Conservation (phyloP, 2,888 invertebrate genomes). For the Deilephila elpenor region DNA sequence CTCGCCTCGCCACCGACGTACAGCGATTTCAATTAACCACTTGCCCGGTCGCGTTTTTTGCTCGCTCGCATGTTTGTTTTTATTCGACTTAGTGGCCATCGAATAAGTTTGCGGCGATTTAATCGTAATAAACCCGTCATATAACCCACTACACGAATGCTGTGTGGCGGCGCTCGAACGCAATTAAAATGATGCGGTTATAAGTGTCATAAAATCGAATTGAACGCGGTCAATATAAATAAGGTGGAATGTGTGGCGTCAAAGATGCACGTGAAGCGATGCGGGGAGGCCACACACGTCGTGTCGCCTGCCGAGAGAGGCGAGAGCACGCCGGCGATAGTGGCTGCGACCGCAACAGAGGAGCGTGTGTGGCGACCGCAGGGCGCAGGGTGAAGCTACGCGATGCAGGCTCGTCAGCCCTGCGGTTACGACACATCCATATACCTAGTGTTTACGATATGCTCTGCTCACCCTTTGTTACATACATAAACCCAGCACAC, state of each 20-base stretch:
- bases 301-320: slow-evolving; percentile 32
- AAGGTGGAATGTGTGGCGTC: slow-evolving; percentile 44
- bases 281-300: slow-evolving; percentile 60
- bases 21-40: slow-evolving; percentile 76
- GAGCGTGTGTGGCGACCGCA: slow-evolving; percentile 53
- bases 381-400: slow-evolving; percentile 44
- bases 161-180: slow-evolving; percentile 53
- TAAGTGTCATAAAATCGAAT: slow-evolving; percentile 60
- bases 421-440: slow-evolving; percentile 56
- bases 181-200: slow-evolving; percentile 64
- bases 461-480: slow-evolving; percentile 41
- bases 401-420: slow-evolving; percentile 51
- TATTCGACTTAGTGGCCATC: slow-evolving; percentile 54
- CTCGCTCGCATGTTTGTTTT: slow-evolving; percentile 54
- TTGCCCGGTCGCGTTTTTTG: slow-evolving; percentile 56
- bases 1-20: slow-evolving; percentile 65
- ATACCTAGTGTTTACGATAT: slow-evolving; percentile 51
- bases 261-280: slow-evolving; percentile 45
- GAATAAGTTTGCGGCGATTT: slow-evolving; percentile 54
- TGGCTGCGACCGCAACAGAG: slow-evolving; percentile 60
- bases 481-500: slow-evolving; percentile 26
- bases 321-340: slow-evolving; percentile 41
- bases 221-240: slow-evolving; percentile 57
- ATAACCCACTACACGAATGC: slow-evolving; percentile 53
- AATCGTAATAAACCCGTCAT: slow-evolving; percentile 61